Percentiles rank a stretch among this genome's conserved stretches.
phyloP scores from a whole-genome alignment of 1,140 invertebrate genomes.

The Aphidius gifuensis region DNA sequence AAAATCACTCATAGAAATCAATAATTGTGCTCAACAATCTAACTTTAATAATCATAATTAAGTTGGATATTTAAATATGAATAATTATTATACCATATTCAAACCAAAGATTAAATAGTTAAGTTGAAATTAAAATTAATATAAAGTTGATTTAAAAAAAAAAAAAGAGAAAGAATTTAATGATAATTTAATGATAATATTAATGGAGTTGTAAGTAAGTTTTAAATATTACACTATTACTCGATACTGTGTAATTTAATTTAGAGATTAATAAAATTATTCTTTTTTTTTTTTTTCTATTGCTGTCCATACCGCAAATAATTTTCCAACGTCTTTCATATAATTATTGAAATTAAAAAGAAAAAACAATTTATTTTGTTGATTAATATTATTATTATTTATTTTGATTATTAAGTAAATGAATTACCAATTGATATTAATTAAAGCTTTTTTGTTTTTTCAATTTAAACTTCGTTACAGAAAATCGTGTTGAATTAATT shows the following conservation, averaged over 20 bases:
- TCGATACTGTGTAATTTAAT: conserved; percentile 8
- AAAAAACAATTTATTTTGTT: too few relatives aligned
- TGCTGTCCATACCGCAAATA: conserved; percentile 1
- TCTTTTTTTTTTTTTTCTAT: conserved; percentile 3
- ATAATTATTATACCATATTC: neutral
- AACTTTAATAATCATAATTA: conserved; percentile 55
- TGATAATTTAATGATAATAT: conserved; percentile 9
- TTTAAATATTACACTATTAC: too few relatives aligned
- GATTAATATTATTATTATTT: too few relatives aligned
- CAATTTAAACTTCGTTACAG: too few relatives aligned
- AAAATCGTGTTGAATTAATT: too few relatives aligned
- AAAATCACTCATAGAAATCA: conserved; percentile 55
- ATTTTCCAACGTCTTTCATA: neutral
- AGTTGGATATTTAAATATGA: conserved; percentile 31
- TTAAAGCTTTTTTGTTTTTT: too few relatives aligned
- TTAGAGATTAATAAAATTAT: neutral
- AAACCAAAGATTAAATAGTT: conserved; percentile 14
- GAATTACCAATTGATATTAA: too few relatives aligned
- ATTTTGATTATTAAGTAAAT: too few relatives aligned
- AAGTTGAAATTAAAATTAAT: conserved; percentile 8
- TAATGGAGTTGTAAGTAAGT: conserved; percentile 9
- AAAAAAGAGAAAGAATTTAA: neutral
- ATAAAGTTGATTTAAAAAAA: neutral
- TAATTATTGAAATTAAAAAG: neutral
- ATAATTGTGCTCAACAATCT: conserved; percentile 54